Conservation (phyloP, 2,797 vertebrate species). For the Setipinna tenuifilis region DNA sequence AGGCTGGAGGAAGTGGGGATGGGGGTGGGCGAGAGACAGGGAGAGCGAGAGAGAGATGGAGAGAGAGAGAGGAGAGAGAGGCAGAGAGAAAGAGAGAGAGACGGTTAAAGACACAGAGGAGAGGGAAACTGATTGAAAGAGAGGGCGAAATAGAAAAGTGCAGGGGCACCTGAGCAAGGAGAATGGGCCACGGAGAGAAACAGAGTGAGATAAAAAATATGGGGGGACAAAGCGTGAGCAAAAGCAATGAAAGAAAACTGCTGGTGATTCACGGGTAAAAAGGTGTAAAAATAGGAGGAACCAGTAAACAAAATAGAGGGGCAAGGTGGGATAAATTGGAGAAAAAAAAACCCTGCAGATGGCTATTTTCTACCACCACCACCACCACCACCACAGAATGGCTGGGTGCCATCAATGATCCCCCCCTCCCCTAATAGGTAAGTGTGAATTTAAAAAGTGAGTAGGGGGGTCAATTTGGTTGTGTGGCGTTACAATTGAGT, state of each 20-base stretch:
- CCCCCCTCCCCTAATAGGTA: too few relatives aligned
- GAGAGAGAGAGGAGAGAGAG: conserved; percentile 44
- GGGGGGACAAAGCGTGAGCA: neutral
- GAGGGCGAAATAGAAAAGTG: neutral
- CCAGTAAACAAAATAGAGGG: neutral
- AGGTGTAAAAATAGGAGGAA: neutral
- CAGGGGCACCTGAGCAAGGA: conserved; percentile 15
- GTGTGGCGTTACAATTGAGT: neutral
- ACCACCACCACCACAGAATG: too few relatives aligned
- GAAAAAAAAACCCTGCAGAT: neutral
- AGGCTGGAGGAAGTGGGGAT: conserved; percentile 43
- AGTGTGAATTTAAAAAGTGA: too few relatives aligned
- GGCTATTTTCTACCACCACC: neutral
- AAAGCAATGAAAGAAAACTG: neutral
- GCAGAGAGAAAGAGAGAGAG: conserved; percentile 45
- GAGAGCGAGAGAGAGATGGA: neutral
- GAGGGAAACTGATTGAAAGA: neutral
- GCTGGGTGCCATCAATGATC: neutral
- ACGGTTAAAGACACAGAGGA: neutral
- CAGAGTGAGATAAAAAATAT: conserved; percentile 46
- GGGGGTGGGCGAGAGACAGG: neutral
- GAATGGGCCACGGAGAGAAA: neutral
- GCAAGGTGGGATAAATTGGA: neutral
- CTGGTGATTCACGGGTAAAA: neutral
- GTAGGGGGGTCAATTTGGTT: too few relatives aligned